phyloP scores from a whole-genome alignment of 2,113 vertebrate species.

The Macaca mulatta region DNA sequence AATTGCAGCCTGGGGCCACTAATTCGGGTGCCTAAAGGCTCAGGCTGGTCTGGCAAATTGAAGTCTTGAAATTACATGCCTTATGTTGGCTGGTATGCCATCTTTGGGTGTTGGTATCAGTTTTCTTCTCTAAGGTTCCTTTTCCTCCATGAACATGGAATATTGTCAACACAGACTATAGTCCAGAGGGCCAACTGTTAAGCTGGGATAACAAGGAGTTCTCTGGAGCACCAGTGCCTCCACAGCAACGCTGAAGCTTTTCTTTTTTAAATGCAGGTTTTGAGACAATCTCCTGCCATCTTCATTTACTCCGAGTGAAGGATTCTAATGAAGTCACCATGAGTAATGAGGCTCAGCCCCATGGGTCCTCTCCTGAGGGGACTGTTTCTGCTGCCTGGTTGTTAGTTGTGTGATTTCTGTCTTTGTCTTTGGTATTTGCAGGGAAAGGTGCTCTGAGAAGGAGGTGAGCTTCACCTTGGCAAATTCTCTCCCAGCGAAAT shows the following conservation, averaged over 20 bases:
- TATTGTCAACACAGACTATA: not conserved
- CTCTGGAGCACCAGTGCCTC: not conserved
- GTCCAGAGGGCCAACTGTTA: not conserved
- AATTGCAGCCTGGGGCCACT: not conserved
- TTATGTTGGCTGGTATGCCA: not conserved
- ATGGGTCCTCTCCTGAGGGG: not conserved
- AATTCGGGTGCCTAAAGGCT: not conserved
- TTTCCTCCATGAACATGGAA: not conserved
- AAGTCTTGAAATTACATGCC: not conserved
- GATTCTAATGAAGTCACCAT: not conserved
- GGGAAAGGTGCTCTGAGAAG: slow-evolving; percentile 31
- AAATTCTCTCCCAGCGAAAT: slow-evolving; percentile 62
- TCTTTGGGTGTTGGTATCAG: not conserved
- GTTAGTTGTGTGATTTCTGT: not conserved
- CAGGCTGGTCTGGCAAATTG: not conserved
- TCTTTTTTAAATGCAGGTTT: slow-evolving; percentile 11
- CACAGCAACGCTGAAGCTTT: not conserved
- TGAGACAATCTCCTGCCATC: not conserved
- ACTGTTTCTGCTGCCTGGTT: not conserved
- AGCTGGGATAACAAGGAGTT: not conserved
- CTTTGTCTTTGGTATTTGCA: not conserved
- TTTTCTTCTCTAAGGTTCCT: not conserved
- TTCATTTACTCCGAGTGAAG: not conserved
- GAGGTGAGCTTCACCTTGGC: slow-evolving; percentile 71
- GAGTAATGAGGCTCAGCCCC: not conserved